These are phyloP conservation scores for Theodoxus fluviatilis DNA, from an alignment of 2,888 invertebrate species.

Conservation along the genomic window DNA sequence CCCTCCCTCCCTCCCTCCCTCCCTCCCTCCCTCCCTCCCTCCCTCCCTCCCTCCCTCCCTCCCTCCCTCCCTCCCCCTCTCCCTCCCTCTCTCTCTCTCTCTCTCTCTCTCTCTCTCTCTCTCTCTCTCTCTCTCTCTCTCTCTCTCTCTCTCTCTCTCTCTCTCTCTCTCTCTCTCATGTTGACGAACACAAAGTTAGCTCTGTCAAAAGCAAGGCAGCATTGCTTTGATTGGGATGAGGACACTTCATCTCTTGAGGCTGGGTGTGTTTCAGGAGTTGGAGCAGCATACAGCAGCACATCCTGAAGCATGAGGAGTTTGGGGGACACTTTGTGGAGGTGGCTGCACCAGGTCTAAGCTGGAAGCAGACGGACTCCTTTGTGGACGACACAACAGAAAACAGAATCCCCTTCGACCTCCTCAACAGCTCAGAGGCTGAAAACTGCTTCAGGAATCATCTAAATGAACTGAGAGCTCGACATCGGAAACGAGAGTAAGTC, in stretches of 20 bases:
- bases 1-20: not conserved
- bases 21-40: not conserved
- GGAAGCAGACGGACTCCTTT: constrained; percentile 78
- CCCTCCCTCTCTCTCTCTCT: not conserved
- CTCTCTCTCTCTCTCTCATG: not conserved
- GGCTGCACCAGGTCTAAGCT: constrained; percentile 78
- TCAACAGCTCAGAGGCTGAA: constrained; percentile 90
- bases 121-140: constrained; percentile 10
- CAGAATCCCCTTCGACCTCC: constrained; percentile 89
- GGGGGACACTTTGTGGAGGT: constrained; percentile 89
- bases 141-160: constrained; percentile 16
- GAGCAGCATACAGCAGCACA: constrained; percentile 83
- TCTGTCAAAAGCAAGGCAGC: too few species aligned
- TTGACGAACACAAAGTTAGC: not conserved
- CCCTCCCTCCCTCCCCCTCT: not conserved
- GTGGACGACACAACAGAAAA: constrained; percentile 72
- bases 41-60: not conserved
- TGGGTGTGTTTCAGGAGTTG: constrained; percentile 79
- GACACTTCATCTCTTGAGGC: too few species aligned
- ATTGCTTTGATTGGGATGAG: too few species aligned
- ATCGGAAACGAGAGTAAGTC: constrained; percentile 88
- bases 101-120: not conserved
- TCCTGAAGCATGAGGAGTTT: constrained; percentile 91
- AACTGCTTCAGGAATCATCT: constrained; percentile 89
- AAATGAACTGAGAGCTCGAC: constrained; percentile 89